Evolutionary conservation across 2,797 vertebrate genomes (phyloP), one percentile per base, ranked within the genome.

Genomic region (Pangasius larnaudii): DNA sequence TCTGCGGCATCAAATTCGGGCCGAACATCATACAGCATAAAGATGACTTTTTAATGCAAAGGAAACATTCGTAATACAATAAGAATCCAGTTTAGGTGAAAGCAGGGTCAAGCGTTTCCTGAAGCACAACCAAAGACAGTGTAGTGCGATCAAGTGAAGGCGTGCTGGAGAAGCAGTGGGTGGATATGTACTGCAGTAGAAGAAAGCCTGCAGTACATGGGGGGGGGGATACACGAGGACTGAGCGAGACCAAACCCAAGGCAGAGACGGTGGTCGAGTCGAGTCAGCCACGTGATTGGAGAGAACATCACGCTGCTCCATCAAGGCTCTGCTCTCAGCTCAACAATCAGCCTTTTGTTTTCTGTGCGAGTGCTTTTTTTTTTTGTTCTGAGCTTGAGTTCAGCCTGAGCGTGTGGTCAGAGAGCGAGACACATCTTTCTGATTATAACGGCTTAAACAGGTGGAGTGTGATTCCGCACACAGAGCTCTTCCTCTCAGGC

Each of bases 341-440:
- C 69, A 53, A 89, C 89, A 91, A 90, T 84, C 46, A 49, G 42
- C 75, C 24, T 84, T 86, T 87, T 89, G 87, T 90, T 85, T 88
- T 30, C 85, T 13, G 46, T 36, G 49, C 16, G 33, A 65, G 80
- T 63, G n/a, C 8, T 71, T 61, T 83, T 79, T 63, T 42, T 56
- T 39, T 39, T 39, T 39, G 39, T 39, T 39, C 39, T 39, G 39
- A 2, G 39, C 39, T 39, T 39, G 39, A 81, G 56, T 84, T 84
- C 75, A 36, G 6, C 85, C 63, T 83, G 67, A 30, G 63, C 36
- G 14, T 56, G 14, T 18, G n/a, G 13, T 42, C 33, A 22, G 30
- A 42, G 79, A 13, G 33, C 4, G 22, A 61, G n/a, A 59, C 77
- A 24, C 51, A 22, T 39, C 33, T 24, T 58, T 22, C 36, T 39